Conservation (phyloP, 2,113 vertebrate species). For the Gopherus evgoodei region DNA sequence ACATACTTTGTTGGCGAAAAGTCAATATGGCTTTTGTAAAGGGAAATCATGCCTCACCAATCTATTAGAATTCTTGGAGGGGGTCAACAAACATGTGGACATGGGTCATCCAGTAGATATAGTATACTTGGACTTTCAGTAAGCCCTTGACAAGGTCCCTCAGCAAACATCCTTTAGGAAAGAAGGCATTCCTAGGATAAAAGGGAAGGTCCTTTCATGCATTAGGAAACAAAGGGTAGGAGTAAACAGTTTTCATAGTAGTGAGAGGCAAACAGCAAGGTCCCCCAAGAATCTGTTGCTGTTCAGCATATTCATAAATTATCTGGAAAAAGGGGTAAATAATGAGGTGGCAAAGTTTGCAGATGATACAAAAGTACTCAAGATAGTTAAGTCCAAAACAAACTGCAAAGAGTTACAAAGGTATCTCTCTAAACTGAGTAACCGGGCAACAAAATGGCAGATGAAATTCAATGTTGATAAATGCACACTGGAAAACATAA, state of each 20-base stretch:
- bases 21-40: too few species aligned
- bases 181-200: too few species aligned
- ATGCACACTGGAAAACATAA: not conserved
- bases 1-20: not conserved
- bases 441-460: not conserved
- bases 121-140: too few species aligned
- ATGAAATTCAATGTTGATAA: not conserved
- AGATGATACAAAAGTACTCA: not conserved
- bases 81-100: too few species aligned
- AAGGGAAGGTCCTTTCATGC: too few species aligned
- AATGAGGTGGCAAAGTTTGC: not conserved
- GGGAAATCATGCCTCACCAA: too few species aligned
- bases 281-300: too few species aligned
- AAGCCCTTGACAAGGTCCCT: too few species aligned
- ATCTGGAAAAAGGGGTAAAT: not conserved
- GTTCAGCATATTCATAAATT: not conserved
- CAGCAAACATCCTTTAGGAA: too few species aligned
- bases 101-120: too few species aligned
- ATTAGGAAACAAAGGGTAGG: too few species aligned
- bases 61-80: too few species aligned
- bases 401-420: not conserved
- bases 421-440: not conserved
- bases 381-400: not conserved
- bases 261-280: not conserved
- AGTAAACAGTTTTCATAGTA: not conserved